Base-by-base conservation (phyloP, 2,113 vertebrate species). In the Nothoprocta pentlandii region DNA sequence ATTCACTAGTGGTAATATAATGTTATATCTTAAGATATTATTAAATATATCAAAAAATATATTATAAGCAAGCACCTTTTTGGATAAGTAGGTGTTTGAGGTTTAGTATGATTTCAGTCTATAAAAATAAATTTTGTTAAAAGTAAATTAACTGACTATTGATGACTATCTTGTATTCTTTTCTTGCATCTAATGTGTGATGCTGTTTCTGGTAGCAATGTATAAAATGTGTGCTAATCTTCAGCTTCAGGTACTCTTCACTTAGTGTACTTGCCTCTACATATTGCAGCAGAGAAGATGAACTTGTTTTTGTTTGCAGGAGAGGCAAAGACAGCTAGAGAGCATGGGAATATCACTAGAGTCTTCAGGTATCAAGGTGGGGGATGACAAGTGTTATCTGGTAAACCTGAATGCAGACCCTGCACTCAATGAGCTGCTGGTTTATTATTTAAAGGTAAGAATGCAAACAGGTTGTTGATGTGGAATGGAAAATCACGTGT, bases 291-390 rank as follows among this genome's bases (percentile, higher is more conserved):
- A 96, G 56, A 25, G 16, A 49, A 41, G 58, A 39, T 77, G 22
- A 70, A 90, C 44, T 73, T 58, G 17, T 81, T 96, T 74, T 44
- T 96, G 15, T 91, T 89, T 93, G 49, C 97, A 99, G 99, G 99
- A 99, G 87, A 98, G 99, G 54, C 99, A 99, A 81, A 98, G 98
- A 71, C 99, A 99, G 87, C 97, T 99, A n/a, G 99, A 99, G 95
- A 99, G 99, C 94, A 99, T 99, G 99, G 99, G 99, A 16, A 99
- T 99, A 96, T 99, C 99, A 81, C 97, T 99, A 11, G 99, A 99
- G 96, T 99, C 98, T 1, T 99, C 99, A 19, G 99, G 99, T n/a
- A 99, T 99, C 93, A 99, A 99, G 96, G 99, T 99, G 80, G 99
- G 99, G 11, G 99, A 99, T 87, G 99, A 99, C 96, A 99, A 99